Conservation (phyloP, 2,888 invertebrate genomes). For the Orchesella flavescens region DNA sequence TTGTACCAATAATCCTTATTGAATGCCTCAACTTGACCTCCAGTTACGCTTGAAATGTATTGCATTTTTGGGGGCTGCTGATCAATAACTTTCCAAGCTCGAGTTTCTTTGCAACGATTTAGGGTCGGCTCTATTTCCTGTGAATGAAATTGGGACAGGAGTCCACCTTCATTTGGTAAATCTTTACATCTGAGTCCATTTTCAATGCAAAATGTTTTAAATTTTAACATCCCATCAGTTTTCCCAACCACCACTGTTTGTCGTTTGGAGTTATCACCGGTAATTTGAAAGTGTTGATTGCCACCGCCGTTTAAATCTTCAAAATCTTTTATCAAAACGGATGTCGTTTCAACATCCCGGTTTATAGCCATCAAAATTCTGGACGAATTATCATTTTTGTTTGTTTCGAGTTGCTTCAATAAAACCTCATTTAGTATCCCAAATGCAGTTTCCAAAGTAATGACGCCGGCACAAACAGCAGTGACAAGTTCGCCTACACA, state of each 20-base stretch:
- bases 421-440: background rate
- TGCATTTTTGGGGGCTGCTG: background rate
- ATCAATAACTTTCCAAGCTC: no score
- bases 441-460: background rate
- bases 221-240: background rate
- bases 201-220: background rate
- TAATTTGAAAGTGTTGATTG: no score
- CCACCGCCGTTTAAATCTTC: no score
- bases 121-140: no score
- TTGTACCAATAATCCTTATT: background rate
- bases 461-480: background rate
- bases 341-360: no score
- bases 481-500: conserved; percentile 7
- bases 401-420: no score
- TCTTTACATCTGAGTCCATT: background rate
- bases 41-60: conserved; percentile 15
- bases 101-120: no score
- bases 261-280: no score
- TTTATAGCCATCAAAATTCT: background rate
- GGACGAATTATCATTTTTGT: no score
- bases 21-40: background rate
- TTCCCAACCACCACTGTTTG: background rate
- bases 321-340: conserved; percentile 10
- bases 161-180: background rate
- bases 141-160: background rate